Conservation (phyloP, 2,797 vertebrate genomes). For the Rousettus madagascariensis region DNA sequence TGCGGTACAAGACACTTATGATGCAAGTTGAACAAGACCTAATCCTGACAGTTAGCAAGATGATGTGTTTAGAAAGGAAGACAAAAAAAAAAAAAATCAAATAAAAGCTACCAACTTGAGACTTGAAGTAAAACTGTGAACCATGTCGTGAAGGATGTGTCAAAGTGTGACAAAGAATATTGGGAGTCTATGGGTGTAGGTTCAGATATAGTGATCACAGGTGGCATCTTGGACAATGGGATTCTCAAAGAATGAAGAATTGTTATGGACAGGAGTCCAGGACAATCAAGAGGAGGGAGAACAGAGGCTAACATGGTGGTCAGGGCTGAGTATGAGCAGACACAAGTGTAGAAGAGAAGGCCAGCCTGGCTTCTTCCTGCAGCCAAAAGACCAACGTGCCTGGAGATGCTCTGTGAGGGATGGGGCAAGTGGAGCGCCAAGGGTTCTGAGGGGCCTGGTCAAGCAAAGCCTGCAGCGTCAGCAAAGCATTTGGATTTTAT, state of each 20-base stretch:
- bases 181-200: rapidly evolving
- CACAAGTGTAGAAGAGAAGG: rapidly evolving
- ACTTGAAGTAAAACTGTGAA: neutral
- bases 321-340: neutral
- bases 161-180: neutral
- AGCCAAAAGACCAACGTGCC: neutral
- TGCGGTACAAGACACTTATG: neutral
- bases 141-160: neutral
- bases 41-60: neutral
- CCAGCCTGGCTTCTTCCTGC: neutral
- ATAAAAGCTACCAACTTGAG: neutral
- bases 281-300: neutral
- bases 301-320: rapidly evolving
- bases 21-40: neutral
- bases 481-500: neutral
- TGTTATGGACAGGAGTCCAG: rapidly evolving
- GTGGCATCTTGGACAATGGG: neutral
- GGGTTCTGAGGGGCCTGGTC: neutral
- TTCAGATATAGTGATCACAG: rapidly evolving
- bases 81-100: neutral
- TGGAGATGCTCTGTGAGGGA: neutral
- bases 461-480: neutral
- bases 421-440: neutral
- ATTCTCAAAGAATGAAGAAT: neutral
- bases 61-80: neutral